Conservation (phyloP, 2,113 vertebrate genomes). For the Mobula hypostoma region DNA sequence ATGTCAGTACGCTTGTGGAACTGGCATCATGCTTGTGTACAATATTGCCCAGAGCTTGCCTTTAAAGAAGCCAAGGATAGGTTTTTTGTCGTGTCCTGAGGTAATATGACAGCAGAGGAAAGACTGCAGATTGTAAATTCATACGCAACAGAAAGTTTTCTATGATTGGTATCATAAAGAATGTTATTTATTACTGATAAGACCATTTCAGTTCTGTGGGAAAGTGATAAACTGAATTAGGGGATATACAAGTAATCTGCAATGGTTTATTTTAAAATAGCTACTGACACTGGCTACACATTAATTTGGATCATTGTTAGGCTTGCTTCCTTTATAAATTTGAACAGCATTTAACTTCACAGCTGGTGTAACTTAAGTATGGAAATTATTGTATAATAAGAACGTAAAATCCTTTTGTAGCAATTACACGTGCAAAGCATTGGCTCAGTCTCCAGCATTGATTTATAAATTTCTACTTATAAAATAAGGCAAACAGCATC, state of each 20-base stretch:
- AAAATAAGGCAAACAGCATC: constrained; percentile 21
- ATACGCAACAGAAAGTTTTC: no score
- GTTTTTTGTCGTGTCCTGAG: no score
- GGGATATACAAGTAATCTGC: not conserved
- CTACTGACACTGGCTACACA: not conserved
- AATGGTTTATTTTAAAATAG: not conserved
- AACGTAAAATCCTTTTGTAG: not conserved
- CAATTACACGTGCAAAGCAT: not conserved
- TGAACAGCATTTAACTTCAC: not conserved
- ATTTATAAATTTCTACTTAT: not conserved
- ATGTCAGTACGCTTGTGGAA: no score
- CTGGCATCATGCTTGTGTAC: no score
- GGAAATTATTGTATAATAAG: not conserved
- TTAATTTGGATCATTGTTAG: not conserved
- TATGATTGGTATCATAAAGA: no score
- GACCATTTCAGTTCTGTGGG: no score
- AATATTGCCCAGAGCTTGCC: no score
- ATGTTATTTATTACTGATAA: no score
- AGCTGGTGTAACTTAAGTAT: not conserved
- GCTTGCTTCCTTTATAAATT: not conserved
- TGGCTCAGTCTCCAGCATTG: not conserved
- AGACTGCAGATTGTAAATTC: no score
- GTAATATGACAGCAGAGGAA: no score
- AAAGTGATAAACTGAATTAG: no score
- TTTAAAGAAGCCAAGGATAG: no score